A percentile compares a stretch with the other conserved stretches of the same genome.
Evolutionary conservation across 2,113 vertebrate species (phyloP).

Genomic region (Martes martes): DNA sequence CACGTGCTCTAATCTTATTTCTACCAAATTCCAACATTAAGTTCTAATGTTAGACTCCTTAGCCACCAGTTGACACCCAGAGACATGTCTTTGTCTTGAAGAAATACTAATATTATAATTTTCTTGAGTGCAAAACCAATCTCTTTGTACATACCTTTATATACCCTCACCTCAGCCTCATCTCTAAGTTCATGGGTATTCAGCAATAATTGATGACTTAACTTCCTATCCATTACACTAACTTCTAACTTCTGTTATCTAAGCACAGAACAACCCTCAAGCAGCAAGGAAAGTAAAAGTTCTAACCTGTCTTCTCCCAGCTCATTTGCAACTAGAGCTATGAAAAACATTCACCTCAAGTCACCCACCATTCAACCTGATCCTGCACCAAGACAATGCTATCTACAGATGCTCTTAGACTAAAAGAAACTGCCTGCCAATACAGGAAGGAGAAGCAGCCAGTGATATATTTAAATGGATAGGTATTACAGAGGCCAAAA

Average conservation of each 20-base stretch:
- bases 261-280: background rate
- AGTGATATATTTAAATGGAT: background rate
- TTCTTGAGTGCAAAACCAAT: background rate
- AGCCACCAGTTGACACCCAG: background rate
- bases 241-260: background rate
- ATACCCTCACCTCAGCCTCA: background rate
- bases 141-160: background rate
- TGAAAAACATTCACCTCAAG: slow-evolving; percentile 28
- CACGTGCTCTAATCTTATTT: background rate
- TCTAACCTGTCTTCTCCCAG: background rate
- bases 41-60: background rate
- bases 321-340: background rate
- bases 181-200: background rate
- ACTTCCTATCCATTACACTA: background rate
- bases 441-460: background rate
- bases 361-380: background rate
- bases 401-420: background rate
- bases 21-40: background rate
- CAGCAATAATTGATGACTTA: background rate
- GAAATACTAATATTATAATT: background rate
- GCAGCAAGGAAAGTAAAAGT: background rate
- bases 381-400: background rate
- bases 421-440: background rate
- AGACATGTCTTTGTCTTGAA: background rate
- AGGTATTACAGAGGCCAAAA: background rate